These are phyloP conservation scores for Litoditis marina DNA, from an alignment of 2,888 invertebrate species.

Conservation along the genomic window DNA sequence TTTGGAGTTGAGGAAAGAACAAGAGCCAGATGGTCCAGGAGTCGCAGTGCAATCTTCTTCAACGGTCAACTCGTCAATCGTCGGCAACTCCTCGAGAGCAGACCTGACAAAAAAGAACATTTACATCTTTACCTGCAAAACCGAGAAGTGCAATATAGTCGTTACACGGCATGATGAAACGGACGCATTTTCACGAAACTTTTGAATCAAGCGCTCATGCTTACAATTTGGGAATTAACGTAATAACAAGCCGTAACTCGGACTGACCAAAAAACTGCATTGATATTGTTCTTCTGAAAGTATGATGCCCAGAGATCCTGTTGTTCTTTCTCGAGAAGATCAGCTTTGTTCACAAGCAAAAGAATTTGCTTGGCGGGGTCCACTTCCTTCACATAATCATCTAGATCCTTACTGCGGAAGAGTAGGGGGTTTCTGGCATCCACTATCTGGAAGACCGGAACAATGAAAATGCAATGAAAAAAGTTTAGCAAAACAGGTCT, in stretches of 20 bases:
- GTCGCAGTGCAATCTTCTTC: slow-evolving; percentile 13
- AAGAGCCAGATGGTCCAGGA: slow-evolving; percentile 23
- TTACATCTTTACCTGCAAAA: not conserved
- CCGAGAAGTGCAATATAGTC: too few species aligned
- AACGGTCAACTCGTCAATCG: slow-evolving; percentile 14
- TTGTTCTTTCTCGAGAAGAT: slow-evolving; percentile 79
- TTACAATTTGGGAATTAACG: too few species aligned
- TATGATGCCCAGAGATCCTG: slow-evolving; percentile 65
- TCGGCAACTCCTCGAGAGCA: slow-evolving; percentile 26
- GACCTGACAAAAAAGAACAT: slow-evolving; percentile 25
- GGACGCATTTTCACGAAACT: too few species aligned
- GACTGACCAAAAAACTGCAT: slow-evolving; percentile 79
- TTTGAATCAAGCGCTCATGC: too few species aligned
- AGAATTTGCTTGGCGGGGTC: slow-evolving; percentile 74
- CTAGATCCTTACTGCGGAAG: slow-evolving; percentile 87
- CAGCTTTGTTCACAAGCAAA: slow-evolving; percentile 90
- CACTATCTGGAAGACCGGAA: slow-evolving; percentile 73
- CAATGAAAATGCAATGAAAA: not conserved
- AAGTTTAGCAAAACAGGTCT: too few species aligned
- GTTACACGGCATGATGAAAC: too few species aligned
- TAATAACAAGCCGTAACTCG: too few species aligned
- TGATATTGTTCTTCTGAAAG: slow-evolving; percentile 68
- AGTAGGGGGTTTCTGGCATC: slow-evolving; percentile 93
- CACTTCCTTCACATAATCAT: slow-evolving; percentile 79
- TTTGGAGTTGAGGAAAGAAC: slow-evolving; percentile 66